phyloP scores from a whole-genome alignment of 1,140 invertebrate species.

The Hycleus phaleratus region DNA sequence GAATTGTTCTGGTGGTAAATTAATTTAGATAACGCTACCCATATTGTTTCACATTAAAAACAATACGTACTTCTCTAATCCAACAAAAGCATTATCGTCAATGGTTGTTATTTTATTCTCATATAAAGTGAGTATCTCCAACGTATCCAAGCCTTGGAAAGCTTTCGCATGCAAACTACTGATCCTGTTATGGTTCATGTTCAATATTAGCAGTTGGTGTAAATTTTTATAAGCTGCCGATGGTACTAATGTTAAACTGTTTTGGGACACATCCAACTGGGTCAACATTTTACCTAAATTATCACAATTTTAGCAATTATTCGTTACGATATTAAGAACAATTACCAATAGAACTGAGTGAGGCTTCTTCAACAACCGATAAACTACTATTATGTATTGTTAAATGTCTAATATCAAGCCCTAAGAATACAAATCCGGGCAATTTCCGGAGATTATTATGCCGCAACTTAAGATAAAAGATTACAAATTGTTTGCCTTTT shows the following conservation, averaged over 20 bases:
- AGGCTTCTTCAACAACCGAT: constrained; percentile 76
- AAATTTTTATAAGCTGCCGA: constrained; percentile 70
- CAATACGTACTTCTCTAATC: constrained; percentile 69
- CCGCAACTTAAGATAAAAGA: constrained; percentile 77
- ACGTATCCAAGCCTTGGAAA: constrained; percentile 74
- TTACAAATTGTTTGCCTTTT: constrained; percentile 65
- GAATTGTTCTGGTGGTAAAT: no score
- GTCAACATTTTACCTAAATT: constrained; percentile 67
- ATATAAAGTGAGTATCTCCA: constrained; percentile 80
- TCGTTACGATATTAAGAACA: no score
- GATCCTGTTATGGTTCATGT: constrained; percentile 84
- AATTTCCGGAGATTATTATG: constrained; percentile 77
- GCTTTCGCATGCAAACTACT: constrained; percentile 64
- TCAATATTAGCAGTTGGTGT: constrained; percentile 74
- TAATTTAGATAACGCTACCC: no score
- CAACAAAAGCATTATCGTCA: constrained; percentile 73
- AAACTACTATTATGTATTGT: constrained; percentile 81
- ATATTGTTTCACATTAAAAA: no score
- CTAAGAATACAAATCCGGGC: constrained; percentile 77
- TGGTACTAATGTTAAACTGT: constrained; percentile 67
- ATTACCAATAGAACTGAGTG: constrained; percentile 72
- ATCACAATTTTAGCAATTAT: background rate
- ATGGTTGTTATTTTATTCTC: constrained; percentile 75
- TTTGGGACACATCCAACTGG: constrained; percentile 75
- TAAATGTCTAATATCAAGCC: constrained; percentile 75